Evolutionary conservation across 2,113 vertebrate genomes (phyloP), one percentile per base, ranked within the genome.

Genomic region (Mixornis gularis): DNA sequence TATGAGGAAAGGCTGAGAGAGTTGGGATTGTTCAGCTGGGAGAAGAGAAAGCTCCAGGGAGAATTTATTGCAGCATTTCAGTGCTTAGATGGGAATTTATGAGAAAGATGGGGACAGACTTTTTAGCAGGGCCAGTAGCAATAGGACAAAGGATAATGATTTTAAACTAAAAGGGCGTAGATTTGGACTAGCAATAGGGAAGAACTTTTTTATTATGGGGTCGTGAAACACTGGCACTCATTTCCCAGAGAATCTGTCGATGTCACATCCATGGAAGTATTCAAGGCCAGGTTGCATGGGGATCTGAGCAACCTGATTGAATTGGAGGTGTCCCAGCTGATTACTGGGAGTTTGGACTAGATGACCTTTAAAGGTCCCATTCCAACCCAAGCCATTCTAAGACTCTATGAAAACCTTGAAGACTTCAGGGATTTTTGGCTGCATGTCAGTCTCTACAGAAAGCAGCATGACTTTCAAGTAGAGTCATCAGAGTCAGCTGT

Each of bases 171-270:
- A 60, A 41, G 9, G 17, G 6, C 1, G 3, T 62, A 49, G 22
- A n/a, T 19, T 58, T 12, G 65, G 26, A 51, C 3, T 36, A 79
- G 18, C 8, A 43, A 24, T 24, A 24, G 5, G 17, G 21, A 64
- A 56, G 38, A 40, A 10, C 7, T 15, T 40, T 40, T 68, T 73
- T 59, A 15, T n/a, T 10, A 53, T 40, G 20, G 49, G 15, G 8
- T 40, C 17, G 12, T 46, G n/a, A 52, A 44, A 34, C 8, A 26
- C 5, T 30, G 24, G 15, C 9, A 52, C 10, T n/a, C 0, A 0
- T 29, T 52, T 27, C 24, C 13, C 8, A 6, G 59, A 59, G 36
- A 65, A 58, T 16, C 6, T 66, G 44, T 58, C 13, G 13, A 17
- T 38, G 13, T 38, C 36, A 21, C 15, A 51, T 17, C n/a, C 2